These are phyloP conservation scores for Cryptotis parvus DNA, from an alignment of 2,113 vertebrate genomes.

Conservation along the genomic window DNA sequence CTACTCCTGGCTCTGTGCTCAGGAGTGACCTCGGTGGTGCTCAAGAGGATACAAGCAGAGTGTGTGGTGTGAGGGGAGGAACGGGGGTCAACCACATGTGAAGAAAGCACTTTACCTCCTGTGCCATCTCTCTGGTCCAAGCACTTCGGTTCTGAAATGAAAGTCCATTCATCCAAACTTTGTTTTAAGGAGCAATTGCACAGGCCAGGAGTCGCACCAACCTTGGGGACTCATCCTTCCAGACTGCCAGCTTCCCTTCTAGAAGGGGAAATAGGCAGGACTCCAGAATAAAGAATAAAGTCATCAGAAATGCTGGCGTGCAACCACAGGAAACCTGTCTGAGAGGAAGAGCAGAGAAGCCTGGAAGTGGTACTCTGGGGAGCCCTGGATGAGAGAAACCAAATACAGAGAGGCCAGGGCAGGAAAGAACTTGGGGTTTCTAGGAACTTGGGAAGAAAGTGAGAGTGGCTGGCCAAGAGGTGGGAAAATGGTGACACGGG, in stretches of 20 bases:
- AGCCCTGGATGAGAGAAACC: not conserved
- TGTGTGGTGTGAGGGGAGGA: too few species aligned
- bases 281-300: not conserved
- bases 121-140: too few species aligned
- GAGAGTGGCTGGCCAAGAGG: not conserved
- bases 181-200: not conserved
- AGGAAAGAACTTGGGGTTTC: not conserved
- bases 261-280: not conserved
- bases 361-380: not conserved
- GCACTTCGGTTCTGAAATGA: not conserved
- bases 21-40: too few species aligned
- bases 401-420: not conserved
- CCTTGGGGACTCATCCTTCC: not conserved
- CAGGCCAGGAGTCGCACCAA: not conserved
- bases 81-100: too few species aligned
- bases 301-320: not conserved
- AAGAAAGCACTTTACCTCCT: too few species aligned
- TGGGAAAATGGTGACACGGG: not conserved
- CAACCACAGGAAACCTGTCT: rapidly evolving
- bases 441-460: not conserved
- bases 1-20: too few species aligned
- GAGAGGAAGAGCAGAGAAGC: not conserved
- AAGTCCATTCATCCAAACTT: not conserved
- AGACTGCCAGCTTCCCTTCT: not conserved
- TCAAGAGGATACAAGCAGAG: too few species aligned